Percentiles rank a stretch among this genome's conserved stretches.
Evolutionary conservation across 2,797 vertebrate genomes (phyloP).

Genomic region (Erethizon dorsatum): DNA sequence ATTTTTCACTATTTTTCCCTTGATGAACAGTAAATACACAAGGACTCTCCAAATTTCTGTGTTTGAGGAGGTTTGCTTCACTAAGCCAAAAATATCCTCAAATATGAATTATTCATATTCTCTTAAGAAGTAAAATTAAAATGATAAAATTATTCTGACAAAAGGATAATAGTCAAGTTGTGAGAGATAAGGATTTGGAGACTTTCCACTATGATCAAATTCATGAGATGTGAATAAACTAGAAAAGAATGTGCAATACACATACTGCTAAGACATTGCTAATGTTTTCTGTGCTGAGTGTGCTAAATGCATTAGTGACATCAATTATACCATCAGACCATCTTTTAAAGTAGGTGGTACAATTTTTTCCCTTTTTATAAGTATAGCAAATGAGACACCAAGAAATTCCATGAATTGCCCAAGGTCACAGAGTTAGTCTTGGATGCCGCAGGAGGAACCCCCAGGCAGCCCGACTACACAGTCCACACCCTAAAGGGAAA

Average conservation of each 20-base stretch:
- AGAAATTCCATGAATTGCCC: slow-evolving; percentile 51
- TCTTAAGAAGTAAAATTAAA: slow-evolving; percentile 38
- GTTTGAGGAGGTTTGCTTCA: slow-evolving; percentile 54
- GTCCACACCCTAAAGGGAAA: background rate
- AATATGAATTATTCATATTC: slow-evolving; percentile 54
- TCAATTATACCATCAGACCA: slow-evolving; percentile 33
- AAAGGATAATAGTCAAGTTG: slow-evolving; percentile 46
- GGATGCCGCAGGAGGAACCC: background rate
- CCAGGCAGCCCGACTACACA: background rate
- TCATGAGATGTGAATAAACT: background rate
- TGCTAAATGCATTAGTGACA: slow-evolving; percentile 34
- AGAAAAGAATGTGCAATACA: background rate
- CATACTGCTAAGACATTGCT: background rate
- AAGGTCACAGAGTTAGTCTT: slow-evolving; percentile 19
- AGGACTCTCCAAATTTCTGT: slow-evolving; percentile 11
- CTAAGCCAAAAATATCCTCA: slow-evolving; percentile 27
- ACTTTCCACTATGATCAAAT: slow-evolving; percentile 48
- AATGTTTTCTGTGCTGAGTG: slow-evolving; percentile 13
- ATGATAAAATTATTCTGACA: slow-evolving; percentile 44
- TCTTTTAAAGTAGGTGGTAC: background rate
- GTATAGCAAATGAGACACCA: slow-evolving; percentile 47
- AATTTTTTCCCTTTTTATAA: slow-evolving; percentile 45
- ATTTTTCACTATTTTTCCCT: slow-evolving; percentile 62
- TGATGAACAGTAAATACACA: slow-evolving; percentile 15
- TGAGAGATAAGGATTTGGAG: slow-evolving; percentile 50